Evolutionary conservation across 1,140 invertebrate genomes (phyloP).

Genomic region (Lucilia cuprina): DNA sequence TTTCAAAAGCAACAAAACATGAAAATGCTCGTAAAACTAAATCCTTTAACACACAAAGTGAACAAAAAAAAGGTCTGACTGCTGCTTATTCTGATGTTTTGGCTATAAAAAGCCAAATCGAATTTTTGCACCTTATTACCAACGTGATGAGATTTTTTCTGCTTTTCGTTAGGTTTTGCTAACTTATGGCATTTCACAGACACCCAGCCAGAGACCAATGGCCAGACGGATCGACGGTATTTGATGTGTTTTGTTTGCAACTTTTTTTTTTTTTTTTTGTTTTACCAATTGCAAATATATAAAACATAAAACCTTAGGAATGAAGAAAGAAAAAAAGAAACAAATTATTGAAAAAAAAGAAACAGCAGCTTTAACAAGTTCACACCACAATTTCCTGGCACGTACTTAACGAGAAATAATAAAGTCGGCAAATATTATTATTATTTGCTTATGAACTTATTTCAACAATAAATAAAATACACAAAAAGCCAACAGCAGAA

Average conservation of each 20-base stretch:
- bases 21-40: too few species aligned
- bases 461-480: background rate
- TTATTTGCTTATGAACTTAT: conserved; percentile 22
- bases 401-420: conserved; percentile 38
- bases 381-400: conserved; percentile 42
- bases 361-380: conserved; percentile 38
- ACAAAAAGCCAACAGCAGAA: background rate
- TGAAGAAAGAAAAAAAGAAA: background rate
- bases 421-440: conserved; percentile 29
- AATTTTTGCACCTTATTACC: conserved; percentile 28
- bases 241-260: background rate
- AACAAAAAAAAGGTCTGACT: too few species aligned
- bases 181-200: background rate
- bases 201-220: background rate
- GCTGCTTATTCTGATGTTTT: too few species aligned
- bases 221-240: background rate
- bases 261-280: background rate
- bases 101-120: background rate
- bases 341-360: background rate
- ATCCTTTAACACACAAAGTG: too few species aligned
- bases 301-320: background rate
- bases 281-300: background rate
- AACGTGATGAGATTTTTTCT: conserved; percentile 28
- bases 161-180: background rate
- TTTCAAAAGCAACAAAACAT: background rate